phyloP scores from a whole-genome alignment of 2,797 vertebrate species.

The Takifugu ocellatus region DNA sequence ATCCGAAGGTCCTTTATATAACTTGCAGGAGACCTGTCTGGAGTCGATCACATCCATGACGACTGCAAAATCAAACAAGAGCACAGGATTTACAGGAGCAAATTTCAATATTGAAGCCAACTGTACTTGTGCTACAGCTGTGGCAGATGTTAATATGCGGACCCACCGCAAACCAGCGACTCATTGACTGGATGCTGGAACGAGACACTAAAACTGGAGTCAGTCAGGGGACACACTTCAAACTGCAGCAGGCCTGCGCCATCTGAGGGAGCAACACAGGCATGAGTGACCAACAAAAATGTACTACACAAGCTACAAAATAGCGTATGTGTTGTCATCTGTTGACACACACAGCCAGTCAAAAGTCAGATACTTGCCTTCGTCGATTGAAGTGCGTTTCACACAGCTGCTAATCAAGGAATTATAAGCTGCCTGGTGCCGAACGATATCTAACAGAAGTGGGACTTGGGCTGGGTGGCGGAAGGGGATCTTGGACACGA shows the following conservation, averaged over 20 bases:
- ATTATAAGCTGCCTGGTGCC: slow-evolving; percentile 95
- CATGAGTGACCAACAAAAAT: neutral
- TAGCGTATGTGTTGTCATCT: no score
- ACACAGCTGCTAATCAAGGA: slow-evolving; percentile 95
- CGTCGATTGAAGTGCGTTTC: slow-evolving; percentile 89
- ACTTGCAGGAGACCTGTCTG: slow-evolving; percentile 91
- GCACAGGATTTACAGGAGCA: neutral
- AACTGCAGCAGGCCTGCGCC: slow-evolving; percentile 92
- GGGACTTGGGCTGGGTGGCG: slow-evolving; percentile 93
- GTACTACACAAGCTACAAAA: neutral
- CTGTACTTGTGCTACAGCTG: neutral
- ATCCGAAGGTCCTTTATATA: slow-evolving; percentile 95
- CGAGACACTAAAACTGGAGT: slow-evolving; percentile 94
- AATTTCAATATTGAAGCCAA: neutral
- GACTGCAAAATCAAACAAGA: slow-evolving; percentile 69
- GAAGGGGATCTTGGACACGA: slow-evolving; percentile 93
- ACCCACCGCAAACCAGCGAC: slow-evolving; percentile 96
- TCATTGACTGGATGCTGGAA: slow-evolving; percentile 99
- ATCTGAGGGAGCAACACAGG: slow-evolving; percentile 73
- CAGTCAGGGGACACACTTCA: slow-evolving; percentile 95
- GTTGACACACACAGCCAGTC: neutral
- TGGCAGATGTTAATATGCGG: neutral
- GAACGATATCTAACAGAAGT: slow-evolving; percentile 87
- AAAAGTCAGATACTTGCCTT: slow-evolving; percentile 73
- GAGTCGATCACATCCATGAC: slow-evolving; percentile 98